Percentiles rank a stretch among this genome's conserved stretches.
Conservation (phyloP, 2,113 vertebrate species). For the Proteles cristata region DNA sequence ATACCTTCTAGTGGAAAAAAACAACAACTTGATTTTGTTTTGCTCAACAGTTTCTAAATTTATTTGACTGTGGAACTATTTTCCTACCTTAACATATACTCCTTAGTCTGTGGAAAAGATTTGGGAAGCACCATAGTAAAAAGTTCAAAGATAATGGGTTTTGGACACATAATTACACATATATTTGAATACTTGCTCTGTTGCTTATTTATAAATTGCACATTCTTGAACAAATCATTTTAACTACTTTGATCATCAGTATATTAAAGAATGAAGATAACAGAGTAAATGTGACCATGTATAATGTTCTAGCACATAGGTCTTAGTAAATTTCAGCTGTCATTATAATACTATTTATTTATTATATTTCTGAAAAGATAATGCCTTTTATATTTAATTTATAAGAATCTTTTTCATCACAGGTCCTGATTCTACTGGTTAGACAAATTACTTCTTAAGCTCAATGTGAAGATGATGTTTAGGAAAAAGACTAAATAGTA, state of each 20-base stretch:
- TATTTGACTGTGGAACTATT: neutral
- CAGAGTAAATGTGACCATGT: neutral
- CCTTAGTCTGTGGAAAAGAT: neutral
- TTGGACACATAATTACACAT: neutral
- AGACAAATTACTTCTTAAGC: neutral
- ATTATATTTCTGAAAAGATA: conserved; percentile 2
- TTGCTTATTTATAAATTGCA: neutral
- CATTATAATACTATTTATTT: neutral
- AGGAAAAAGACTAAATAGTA: neutral
- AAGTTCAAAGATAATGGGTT: neutral
- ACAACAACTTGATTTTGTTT: conserved; percentile 13
- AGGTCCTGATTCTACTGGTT: neutral
- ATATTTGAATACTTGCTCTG: neutral
- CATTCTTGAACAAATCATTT: conserved; percentile 23
- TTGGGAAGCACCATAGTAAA: neutral
- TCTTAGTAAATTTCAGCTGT: neutral
- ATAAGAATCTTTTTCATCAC: neutral
- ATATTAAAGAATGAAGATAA: neutral
- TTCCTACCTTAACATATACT: neutral
- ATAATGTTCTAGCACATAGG: neutral
- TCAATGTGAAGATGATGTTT: conserved; percentile 42
- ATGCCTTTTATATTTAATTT: neutral
- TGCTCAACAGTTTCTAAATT: conserved; percentile 8
- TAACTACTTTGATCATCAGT: neutral
- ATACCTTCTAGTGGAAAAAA: conserved; percentile 7